phyloP scores from a whole-genome alignment of 2,888 invertebrate genomes.

The Aporophyla nigra region DNA sequence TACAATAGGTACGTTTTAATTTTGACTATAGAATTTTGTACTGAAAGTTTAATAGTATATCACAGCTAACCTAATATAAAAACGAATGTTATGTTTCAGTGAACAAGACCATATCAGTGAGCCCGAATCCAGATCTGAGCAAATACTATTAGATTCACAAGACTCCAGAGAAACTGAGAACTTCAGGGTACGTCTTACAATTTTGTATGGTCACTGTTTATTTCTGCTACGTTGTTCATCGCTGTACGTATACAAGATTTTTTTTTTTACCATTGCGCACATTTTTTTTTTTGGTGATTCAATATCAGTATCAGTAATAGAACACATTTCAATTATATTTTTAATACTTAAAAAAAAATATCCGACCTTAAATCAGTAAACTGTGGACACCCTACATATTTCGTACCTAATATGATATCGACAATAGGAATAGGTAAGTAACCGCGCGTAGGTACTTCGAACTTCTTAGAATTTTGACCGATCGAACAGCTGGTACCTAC shows the following conservation, averaged over 20 bases:
- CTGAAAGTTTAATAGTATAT: background rate
- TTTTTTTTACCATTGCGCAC: no score
- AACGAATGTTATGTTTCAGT: conserved; percentile 73
- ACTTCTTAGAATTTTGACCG: no score
- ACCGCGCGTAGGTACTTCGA: no score
- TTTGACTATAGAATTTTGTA: background rate
- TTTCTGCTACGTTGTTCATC: background rate
- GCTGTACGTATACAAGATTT: background rate
- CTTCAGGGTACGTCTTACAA: conserved; percentile 78
- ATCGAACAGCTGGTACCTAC: no score
- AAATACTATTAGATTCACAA: conserved; percentile 83
- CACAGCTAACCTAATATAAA: background rate
- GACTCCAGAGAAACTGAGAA: conserved; percentile 84
- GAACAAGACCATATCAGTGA: conserved; percentile 83
- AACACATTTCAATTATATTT: no score
- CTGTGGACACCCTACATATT: no score
- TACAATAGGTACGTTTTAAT: conserved; percentile 82
- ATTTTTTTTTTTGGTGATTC: no score
- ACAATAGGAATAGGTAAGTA: no score
- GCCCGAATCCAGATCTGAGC: conserved; percentile 85
- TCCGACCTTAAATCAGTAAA: no score
- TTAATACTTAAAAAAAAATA: no score
- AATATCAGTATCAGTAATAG: no score
- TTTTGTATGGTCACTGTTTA: background rate
- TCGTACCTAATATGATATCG: no score